Evolutionary conservation across 2,888 invertebrate genomes (phyloP).

Genomic region (Hyalella azteca): DNA sequence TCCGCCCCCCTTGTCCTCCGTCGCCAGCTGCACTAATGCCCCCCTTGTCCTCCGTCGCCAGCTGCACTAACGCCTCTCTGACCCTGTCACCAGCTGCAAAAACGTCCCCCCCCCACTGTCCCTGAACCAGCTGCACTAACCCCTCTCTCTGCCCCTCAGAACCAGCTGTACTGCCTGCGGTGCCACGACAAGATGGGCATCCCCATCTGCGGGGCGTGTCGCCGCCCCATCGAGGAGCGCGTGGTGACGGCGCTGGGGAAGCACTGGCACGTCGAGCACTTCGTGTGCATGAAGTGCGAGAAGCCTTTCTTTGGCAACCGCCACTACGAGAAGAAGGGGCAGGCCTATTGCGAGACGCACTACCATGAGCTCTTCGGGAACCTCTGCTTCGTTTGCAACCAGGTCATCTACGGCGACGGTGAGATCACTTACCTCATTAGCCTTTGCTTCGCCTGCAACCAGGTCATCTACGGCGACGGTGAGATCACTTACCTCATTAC

Average conservation of each 20-base stretch:
- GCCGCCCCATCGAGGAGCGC: conserved; percentile 97
- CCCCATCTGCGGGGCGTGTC: conserved; percentile 99
- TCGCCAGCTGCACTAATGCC: not conserved
- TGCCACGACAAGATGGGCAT: conserved; percentile 99
- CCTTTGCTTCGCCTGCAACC: conserved; percentile 97
- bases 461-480: conserved; percentile 97
- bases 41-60: not conserved
- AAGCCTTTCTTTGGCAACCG: conserved; percentile 99
- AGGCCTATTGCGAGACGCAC: conserved; percentile 99
- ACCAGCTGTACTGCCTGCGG: conserved; percentile 94
- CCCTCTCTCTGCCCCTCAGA: conserved; percentile 66
- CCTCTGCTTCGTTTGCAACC: conserved; percentile 97
- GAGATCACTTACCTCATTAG: conserved; percentile 86
- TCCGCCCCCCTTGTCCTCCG: not conserved
- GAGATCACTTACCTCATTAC: no score
- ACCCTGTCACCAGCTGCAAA: not conserved
- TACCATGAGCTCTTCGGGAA: conserved; percentile 99
- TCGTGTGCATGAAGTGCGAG: conserved; percentile 99
- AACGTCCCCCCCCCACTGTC: not conserved
- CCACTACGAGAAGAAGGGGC: conserved; percentile 97
- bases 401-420: conserved; percentile 97
- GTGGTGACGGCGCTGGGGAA: conserved; percentile 96
- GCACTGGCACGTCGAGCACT: conserved; percentile 99
- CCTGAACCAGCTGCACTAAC: not conserved
- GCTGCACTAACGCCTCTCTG: not conserved